Evolutionary conservation across 2,113 vertebrate species (phyloP).

Genomic region (human (Homo sapiens)): DNA sequence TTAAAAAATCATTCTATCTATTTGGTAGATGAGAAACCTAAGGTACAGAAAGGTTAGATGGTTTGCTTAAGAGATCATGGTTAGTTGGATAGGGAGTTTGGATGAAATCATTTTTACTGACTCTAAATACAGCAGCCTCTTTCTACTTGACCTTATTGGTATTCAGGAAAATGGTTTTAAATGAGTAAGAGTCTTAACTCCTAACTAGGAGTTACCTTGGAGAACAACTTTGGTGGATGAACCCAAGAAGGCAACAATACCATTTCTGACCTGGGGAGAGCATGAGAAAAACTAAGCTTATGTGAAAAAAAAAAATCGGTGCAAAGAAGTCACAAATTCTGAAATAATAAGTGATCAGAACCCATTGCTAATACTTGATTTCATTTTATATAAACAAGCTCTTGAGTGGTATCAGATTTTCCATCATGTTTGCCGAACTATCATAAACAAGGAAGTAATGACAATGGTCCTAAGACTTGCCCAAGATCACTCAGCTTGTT

Average conservation of each 20-base stretch:
- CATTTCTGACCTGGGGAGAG: background rate
- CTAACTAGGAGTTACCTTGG: background rate
- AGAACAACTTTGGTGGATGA: background rate
- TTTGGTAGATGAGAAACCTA: background rate
- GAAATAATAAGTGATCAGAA: background rate
- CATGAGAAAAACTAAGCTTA: background rate
- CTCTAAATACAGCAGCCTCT: background rate
- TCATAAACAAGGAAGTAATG: background rate
- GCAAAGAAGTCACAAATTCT: background rate
- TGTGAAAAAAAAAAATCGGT: background rate
- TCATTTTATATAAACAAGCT: background rate
- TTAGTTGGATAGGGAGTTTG: background rate
- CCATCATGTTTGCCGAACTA: background rate
- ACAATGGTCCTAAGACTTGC: background rate
- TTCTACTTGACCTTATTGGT: background rate
- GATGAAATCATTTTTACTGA: background rate
- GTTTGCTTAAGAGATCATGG: background rate
- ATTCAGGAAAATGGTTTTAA: background rate
- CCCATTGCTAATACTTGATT: background rate
- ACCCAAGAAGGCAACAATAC: background rate
- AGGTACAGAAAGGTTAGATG: background rate
- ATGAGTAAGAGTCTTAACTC: background rate
- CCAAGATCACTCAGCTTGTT: background rate
- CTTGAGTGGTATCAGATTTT: background rate
- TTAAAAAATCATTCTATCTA: slow-evolving; percentile 32